Conservation (phyloP, 2,888 invertebrate genomes). For the Selenia dentaria region DNA sequence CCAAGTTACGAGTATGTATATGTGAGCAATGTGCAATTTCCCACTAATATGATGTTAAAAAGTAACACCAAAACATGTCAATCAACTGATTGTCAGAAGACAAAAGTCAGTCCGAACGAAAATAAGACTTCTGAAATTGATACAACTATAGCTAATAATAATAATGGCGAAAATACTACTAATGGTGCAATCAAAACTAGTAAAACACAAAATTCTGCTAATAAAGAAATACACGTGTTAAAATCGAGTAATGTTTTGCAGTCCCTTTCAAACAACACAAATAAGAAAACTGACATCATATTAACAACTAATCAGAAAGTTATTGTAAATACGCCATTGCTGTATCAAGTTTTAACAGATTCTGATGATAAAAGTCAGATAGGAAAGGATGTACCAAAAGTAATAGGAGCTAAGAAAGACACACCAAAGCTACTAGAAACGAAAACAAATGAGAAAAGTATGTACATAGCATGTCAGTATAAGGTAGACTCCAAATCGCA, state of each 20-base stretch:
- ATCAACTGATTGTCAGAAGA: constrained; percentile 46
- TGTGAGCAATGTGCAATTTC: constrained; percentile 74
- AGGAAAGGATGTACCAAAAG: constrained; percentile 51
- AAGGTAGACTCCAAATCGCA: constrained; percentile 68
- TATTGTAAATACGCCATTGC: constrained; percentile 67
- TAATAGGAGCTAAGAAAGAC: constrained; percentile 51
- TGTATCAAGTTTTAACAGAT: constrained; percentile 67
- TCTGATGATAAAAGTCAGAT: constrained; percentile 52
- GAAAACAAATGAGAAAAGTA: constrained; percentile 57
- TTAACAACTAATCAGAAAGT: constrained; percentile 62
- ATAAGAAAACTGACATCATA: constrained; percentile 51
- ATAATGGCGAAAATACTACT: constrained; percentile 24
- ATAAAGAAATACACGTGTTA: constrained; percentile 61
- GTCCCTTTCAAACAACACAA: constrained; percentile 54
- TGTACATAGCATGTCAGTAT: constrained; percentile 67
- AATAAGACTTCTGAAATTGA: constrained; percentile 45
- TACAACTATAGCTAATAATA: constrained; percentile 15
- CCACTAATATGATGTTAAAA: constrained; percentile 76
- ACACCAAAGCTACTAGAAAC: constrained; percentile 50
- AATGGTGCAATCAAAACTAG: constrained; percentile 35
- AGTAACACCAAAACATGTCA: constrained; percentile 59
- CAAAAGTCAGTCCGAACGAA: constrained; percentile 53
- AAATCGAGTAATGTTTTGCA: constrained; percentile 63
- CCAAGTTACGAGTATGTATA: constrained; percentile 78
- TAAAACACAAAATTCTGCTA: constrained; percentile 42